phyloP scores from a whole-genome alignment of 2,113 vertebrate genomes.

The Syngnathoides biaculeatus region DNA sequence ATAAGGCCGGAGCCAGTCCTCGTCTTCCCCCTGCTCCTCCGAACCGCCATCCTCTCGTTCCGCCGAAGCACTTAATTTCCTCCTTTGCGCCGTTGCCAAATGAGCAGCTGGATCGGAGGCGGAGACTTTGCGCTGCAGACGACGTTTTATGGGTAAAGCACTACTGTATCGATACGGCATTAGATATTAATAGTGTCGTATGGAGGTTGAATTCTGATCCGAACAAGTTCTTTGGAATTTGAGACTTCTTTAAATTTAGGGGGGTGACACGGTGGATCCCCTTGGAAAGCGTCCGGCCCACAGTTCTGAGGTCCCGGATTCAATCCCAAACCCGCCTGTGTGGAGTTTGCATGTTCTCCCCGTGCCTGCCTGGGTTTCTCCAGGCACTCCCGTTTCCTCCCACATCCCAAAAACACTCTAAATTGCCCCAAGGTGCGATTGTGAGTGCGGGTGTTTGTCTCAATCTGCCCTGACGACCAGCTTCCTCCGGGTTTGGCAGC shows the following conservation, averaged over 20 bases:
- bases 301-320: too few species aligned
- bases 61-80: slow-evolving; percentile 57
- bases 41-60: slow-evolving; percentile 46
- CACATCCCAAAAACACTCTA: too few species aligned
- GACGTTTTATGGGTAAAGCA: background rate
- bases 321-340: too few species aligned
- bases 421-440: too few species aligned
- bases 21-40: slow-evolving; percentile 22
- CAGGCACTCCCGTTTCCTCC: too few species aligned
- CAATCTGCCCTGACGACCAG: too few species aligned
- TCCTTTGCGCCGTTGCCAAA: slow-evolving; percentile 62
- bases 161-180: background rate
- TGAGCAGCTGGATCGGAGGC: slow-evolving; percentile 62
- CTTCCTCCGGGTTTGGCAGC: too few species aligned
- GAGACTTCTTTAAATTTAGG: background rate
- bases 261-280: too few species aligned
- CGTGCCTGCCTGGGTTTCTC: too few species aligned
- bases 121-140: background rate
- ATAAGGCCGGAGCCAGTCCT: slow-evolving; percentile 34
- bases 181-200: background rate
- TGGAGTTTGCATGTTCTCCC: too few species aligned
- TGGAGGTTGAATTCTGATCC: background rate
- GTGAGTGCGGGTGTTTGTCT: too few species aligned
- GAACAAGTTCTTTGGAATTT: background rate
- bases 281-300: too few species aligned